Percentiles rank a stretch among this genome's conserved stretches.
Conservation (phyloP, 2,888 invertebrate species). For the Hemithea aestivaria region DNA sequence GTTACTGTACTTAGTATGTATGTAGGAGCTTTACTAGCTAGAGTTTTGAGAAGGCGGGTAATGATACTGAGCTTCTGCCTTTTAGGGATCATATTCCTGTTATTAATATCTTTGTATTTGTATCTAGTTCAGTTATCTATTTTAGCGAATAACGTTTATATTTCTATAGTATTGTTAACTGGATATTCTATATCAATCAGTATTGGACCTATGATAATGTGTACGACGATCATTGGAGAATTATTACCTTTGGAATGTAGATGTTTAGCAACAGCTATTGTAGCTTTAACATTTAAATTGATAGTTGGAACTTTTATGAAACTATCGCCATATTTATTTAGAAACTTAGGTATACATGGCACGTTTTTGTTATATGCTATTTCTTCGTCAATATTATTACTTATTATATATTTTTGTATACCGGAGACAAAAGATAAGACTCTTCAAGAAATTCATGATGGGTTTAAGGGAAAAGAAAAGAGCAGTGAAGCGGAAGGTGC, state of each 20-base stretch:
- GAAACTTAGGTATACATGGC: conserved; percentile 30
- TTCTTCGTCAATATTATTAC: conserved; percentile 13
- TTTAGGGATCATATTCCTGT: conserved; percentile 29
- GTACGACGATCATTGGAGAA: conserved; percentile 31
- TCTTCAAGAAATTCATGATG: conserved; percentile 35
- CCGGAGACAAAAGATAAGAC: conserved; percentile 47
- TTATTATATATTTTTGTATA: conserved; percentile 32
- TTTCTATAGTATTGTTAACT: conserved; percentile 27
- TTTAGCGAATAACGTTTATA: conserved; percentile 27
- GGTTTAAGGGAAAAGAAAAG: conserved; percentile 12
- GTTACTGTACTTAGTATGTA: conserved; percentile 41
- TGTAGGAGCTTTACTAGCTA: conserved; percentile 27
- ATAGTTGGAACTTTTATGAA: conserved; percentile 25
- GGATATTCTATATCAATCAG: conserved; percentile 35
- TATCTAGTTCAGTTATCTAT: conserved; percentile 26
- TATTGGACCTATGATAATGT: conserved; percentile 35
- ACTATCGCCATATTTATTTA: conserved; percentile 33
- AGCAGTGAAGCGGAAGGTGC: conserved; percentile 2
- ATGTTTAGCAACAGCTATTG: conserved; percentile 25
- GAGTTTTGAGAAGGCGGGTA: conserved; percentile 29
- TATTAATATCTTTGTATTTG: conserved; percentile 30
- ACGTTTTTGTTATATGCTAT: conserved; percentile 34
- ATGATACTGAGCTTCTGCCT: conserved; percentile 30
- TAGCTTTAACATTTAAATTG: conserved; percentile 9
- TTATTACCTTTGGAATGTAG: conserved; percentile 31